Conservation (phyloP, 2,797 vertebrate species). For the Crocidura indochinensis region DNA sequence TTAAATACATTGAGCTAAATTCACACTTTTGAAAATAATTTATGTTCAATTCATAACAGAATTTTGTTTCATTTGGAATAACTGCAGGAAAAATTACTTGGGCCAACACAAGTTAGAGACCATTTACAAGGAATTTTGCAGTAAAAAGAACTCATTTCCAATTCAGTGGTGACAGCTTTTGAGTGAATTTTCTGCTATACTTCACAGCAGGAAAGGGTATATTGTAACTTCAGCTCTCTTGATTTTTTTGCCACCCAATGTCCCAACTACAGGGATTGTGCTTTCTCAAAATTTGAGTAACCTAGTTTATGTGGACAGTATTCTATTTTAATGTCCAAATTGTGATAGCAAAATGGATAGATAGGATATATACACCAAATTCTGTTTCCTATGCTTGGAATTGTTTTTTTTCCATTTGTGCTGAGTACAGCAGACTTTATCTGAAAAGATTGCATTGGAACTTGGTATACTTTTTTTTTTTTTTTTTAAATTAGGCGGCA, state of each 20-base stretch:
- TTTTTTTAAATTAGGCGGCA: no score
- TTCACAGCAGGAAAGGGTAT: slow-evolving; percentile 76
- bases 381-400: slow-evolving; percentile 62
- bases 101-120: slow-evolving; percentile 57
- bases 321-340: slow-evolving; percentile 48
- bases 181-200: slow-evolving; percentile 74
- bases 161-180: slow-evolving; percentile 79
- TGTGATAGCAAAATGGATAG: slow-evolving; percentile 63
- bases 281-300: slow-evolving; percentile 66
- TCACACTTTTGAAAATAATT: slow-evolving; percentile 77
- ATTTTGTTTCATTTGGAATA: slow-evolving; percentile 79
- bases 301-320: slow-evolving; percentile 32
- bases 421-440: slow-evolving; percentile 58
- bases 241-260: slow-evolving; percentile 59
- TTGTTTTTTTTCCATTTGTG: slow-evolving; percentile 72
- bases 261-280: slow-evolving; percentile 30
- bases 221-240: slow-evolving; percentile 61
- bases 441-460: slow-evolving; percentile 54
- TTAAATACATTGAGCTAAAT: slow-evolving; percentile 64
- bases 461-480: slow-evolving; percentile 31
- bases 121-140: slow-evolving; percentile 76
- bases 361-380: neutral
- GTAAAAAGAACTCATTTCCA: slow-evolving; percentile 75
- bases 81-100: slow-evolving; percentile 76
- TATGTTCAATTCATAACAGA: slow-evolving; percentile 74